Percentiles rank a stretch among this genome's conserved stretches.
phyloP scores from a whole-genome alignment of 2,797 vertebrate genomes.

The Pyrocephalus nanus region DNA sequence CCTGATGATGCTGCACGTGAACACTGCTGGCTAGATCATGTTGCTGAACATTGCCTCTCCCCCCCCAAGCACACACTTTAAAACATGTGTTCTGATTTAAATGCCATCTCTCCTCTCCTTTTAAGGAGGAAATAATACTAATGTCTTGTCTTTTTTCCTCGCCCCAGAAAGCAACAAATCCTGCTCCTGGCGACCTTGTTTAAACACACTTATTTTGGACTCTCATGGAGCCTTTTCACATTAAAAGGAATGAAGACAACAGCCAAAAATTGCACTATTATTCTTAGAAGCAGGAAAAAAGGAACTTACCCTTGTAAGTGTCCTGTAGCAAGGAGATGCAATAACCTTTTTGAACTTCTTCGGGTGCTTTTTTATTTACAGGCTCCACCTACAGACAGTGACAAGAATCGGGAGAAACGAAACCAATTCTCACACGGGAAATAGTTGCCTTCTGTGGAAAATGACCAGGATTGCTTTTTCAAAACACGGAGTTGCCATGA shows the following conservation, averaged over 20 bases:
- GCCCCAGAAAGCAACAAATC: not conserved
- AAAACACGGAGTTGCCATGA: not conserved
- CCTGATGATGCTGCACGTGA: not conserved
- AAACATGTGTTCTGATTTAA: not conserved
- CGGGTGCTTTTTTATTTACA: not conserved
- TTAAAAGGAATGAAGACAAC: not conserved
- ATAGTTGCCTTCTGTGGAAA: not conserved
- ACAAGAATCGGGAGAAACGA: not conserved
- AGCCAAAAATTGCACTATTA: not conserved
- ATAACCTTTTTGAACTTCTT: not conserved
- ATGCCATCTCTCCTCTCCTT: not conserved
- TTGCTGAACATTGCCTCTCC: not conserved
- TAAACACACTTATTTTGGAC: not conserved
- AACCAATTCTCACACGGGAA: not conserved
- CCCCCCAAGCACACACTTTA: not conserved
- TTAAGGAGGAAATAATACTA: not conserved
- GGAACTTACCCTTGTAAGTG: not conserved
- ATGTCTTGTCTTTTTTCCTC: not conserved
- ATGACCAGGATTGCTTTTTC: not conserved
- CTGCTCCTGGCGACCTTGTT: not conserved
- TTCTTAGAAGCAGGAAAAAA: not conserved
- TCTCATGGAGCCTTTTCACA: not conserved
- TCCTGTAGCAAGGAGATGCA: not conserved
- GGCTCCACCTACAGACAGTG: conserved; percentile 9
- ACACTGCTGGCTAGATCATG: not conserved